phyloP scores from a whole-genome alignment of 2,113 vertebrate species.

The Nerophis ophidion region DNA sequence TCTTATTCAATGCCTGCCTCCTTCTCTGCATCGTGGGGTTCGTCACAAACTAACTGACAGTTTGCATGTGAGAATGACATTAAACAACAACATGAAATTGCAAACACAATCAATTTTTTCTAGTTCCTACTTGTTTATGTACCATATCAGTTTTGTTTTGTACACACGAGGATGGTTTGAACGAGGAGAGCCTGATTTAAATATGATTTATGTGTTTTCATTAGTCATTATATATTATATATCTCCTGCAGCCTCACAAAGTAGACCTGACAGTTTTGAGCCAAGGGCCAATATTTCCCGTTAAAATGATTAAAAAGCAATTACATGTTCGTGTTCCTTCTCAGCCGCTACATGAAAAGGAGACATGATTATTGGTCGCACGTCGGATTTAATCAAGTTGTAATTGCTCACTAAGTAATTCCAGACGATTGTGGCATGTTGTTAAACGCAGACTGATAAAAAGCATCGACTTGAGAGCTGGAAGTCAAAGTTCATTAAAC shows the following conservation, averaged over 20 bases:
- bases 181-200: slow-evolving; percentile 2
- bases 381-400: not conserved
- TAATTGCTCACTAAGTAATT: not conserved
- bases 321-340: not conserved
- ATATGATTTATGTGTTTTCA: slow-evolving; percentile 21
- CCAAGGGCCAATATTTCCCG: not conserved
- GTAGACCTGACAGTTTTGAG: slow-evolving; percentile 7
- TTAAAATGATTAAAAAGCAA: not conserved
- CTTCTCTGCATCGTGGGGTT: too few relatives aligned
- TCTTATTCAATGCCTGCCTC: too few relatives aligned
- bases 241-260: not conserved
- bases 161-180: not conserved
- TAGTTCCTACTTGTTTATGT: too few relatives aligned
- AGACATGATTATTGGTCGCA: not conserved
- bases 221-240: slow-evolving; percentile 1
- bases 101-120: too few relatives aligned
- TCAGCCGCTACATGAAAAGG: not conserved
- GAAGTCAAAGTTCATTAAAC: slow-evolving; percentile 21
- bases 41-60: too few relatives aligned
- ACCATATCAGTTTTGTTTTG: too few relatives aligned
- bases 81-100: too few relatives aligned
- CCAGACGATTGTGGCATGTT: slow-evolving; percentile 5
- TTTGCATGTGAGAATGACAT: too few relatives aligned
- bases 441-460: slow-evolving; percentile 8
- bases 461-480: slow-evolving; percentile 9